Evolutionary conservation across 2,888 invertebrate genomes (phyloP).

Genomic region (Drosophila affinis): DNA sequence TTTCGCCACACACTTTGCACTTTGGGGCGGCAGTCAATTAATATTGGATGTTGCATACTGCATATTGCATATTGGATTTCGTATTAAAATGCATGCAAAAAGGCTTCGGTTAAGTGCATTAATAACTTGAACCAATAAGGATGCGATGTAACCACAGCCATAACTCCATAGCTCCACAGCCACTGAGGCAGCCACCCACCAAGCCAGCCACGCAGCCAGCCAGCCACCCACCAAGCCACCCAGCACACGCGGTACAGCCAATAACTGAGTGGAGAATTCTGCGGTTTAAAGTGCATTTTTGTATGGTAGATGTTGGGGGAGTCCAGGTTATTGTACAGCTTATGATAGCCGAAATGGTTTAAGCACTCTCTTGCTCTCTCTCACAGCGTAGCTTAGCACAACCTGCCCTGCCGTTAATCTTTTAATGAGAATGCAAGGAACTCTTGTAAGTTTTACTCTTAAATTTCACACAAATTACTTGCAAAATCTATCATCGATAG

Average conservation of each 20-base stretch:
- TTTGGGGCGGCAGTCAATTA: conserved; percentile 36
- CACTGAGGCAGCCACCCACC: background rate
- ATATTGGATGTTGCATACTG: conserved; percentile 14
- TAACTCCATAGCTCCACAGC: background rate
- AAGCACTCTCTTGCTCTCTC: background rate
- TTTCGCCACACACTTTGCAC: background rate
- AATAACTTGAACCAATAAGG: conserved; percentile 27
- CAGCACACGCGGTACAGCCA: background rate
- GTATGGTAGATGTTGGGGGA: background rate
- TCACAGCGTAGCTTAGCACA: no score
- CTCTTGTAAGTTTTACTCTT: no score
- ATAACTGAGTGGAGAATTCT: background rate
- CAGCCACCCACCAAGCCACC: background rate
- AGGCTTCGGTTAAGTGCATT: conserved; percentile 36
- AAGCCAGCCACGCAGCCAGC: no score
- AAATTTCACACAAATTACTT: no score
- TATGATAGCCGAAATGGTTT: background rate
- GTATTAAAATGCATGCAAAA: conserved; percentile 39
- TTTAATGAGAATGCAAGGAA: no score
- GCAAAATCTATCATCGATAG: background rate
- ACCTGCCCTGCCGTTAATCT: no score
- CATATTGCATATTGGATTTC: conserved; percentile 18
- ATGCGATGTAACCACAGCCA: conserved; percentile 11
- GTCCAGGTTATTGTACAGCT: background rate
- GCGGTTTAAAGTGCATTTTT: background rate